Evolutionary conservation across 2,797 vertebrate species (phyloP).

Genomic region (Pygocentrus nattereri): DNA sequence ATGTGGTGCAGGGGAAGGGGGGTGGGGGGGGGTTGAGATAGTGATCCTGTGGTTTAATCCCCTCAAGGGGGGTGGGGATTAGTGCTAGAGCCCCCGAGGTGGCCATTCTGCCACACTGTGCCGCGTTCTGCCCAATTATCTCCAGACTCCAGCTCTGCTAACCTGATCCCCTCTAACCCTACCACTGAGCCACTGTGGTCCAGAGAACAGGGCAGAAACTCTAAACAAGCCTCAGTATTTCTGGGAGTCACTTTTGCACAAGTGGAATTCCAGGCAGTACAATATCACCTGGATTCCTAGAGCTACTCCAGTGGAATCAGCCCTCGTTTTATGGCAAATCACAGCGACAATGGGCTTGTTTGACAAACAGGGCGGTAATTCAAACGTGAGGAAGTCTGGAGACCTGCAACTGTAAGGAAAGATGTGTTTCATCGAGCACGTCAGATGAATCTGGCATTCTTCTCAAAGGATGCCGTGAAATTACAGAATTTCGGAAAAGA

Average conservation of each 20-base stretch:
- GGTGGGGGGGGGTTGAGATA: conserved; percentile 53
- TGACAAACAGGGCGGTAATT: too few relatives aligned
- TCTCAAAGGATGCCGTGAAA: too few relatives aligned
- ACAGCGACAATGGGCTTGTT: too few relatives aligned
- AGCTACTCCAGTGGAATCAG: neutral
- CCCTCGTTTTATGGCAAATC: too few relatives aligned
- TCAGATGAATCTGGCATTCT: too few relatives aligned
- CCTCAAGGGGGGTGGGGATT: conserved; percentile 57
- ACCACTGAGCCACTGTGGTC: conserved; percentile 28
- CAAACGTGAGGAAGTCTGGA: too few relatives aligned
- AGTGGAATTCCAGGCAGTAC: neutral
- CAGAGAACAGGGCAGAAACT: neutral
- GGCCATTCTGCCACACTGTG: conserved; percentile 52
- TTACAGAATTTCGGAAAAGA: too few relatives aligned
- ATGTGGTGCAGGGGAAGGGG: conserved; percentile 42
- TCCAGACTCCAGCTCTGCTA: conserved; percentile 53
- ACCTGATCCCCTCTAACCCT: conserved; percentile 38
- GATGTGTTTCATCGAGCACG: too few relatives aligned
- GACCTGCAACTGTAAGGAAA: too few relatives aligned
- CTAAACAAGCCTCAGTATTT: conserved; percentile 4
- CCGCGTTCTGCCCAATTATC: conserved; percentile 65
- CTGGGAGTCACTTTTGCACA: neutral
- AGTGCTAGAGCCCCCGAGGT: conserved; percentile 49
- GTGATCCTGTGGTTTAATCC: conserved; percentile 54
- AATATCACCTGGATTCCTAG: neutral